These are phyloP conservation scores for Gallinago media DNA, from an alignment of 2,113 vertebrate species.

Conservation along the genomic window DNA sequence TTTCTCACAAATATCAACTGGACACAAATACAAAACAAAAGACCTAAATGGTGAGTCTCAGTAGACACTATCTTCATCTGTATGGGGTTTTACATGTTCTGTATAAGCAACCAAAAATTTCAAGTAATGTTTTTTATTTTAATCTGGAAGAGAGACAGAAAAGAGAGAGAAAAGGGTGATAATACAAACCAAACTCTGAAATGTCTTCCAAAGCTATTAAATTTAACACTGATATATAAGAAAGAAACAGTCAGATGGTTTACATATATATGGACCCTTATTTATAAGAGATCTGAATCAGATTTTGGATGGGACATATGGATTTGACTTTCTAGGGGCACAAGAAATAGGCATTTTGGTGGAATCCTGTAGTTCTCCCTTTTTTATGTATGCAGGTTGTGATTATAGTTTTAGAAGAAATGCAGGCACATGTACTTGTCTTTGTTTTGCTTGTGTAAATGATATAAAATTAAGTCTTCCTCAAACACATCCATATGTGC, in stretches of 20 bases:
- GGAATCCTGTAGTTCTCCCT: not conserved
- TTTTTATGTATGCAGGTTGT: not conserved
- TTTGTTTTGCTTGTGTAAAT: slow-evolving; percentile 1
- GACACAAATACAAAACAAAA: not conserved
- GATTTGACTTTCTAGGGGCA: not conserved
- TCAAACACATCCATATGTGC: slow-evolving; percentile 14
- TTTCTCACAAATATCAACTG: not conserved
- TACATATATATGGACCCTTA: not conserved
- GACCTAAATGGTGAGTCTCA: not conserved
- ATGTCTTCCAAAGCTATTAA: not conserved
- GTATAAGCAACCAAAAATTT: not conserved
- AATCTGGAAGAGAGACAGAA: not conserved
- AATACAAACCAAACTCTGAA: not conserved
- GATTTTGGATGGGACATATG: not conserved
- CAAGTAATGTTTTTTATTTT: not conserved
- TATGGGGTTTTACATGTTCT: not conserved
- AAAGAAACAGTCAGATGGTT: not conserved
- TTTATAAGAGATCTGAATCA: not conserved
- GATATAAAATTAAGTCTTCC: not conserved
- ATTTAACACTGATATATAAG: not conserved
- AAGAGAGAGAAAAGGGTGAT: not conserved
- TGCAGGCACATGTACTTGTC: not conserved
- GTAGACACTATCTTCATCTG: not conserved
- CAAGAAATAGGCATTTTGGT: not conserved
- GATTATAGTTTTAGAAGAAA: not conserved